Evolutionary conservation across 2,888 invertebrate genomes (phyloP).

Genomic region (Sphaeridia pumilis): DNA sequence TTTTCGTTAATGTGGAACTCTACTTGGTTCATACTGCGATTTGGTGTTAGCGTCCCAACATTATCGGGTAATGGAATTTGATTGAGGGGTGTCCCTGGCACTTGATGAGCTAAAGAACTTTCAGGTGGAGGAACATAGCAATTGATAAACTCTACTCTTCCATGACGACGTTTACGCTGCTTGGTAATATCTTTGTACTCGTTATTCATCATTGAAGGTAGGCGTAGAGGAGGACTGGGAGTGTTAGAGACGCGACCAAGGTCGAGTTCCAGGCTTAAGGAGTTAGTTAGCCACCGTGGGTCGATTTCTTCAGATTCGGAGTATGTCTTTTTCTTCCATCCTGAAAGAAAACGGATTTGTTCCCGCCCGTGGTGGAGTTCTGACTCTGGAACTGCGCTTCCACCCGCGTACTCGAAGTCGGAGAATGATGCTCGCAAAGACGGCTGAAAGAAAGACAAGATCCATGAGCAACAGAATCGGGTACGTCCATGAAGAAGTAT

Average conservation of each 20-base stretch:
- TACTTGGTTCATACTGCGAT: constrained; percentile 13
- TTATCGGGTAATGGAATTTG: background rate
- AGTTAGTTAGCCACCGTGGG: constrained; percentile 30
- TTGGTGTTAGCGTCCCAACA: constrained; percentile 1
- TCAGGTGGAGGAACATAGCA: constrained; percentile 2
- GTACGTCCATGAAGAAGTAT: background rate
- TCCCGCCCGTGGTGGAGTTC: constrained; percentile 31
- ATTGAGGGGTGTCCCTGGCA: background rate
- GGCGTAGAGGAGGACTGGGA: constrained; percentile 6
- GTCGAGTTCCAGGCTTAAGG: constrained; percentile 32
- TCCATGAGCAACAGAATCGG: background rate
- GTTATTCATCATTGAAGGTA: constrained; percentile 13
- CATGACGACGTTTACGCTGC: constrained; percentile 20
- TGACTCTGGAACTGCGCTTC: constrained; percentile 27
- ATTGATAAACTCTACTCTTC: constrained; percentile 25
- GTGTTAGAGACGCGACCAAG: constrained; percentile 21
- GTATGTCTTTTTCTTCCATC: constrained; percentile 33
- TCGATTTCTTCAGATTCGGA: constrained; percentile 33
- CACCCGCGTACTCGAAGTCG: constrained; percentile 21
- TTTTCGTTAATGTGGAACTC: constrained; percentile 20
- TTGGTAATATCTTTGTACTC: constrained; percentile 2
- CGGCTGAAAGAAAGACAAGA: constrained; percentile 11
- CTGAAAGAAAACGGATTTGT: constrained; percentile 32
- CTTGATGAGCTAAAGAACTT: background rate
- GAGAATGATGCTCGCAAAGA: constrained; percentile 24